phyloP scores from a whole-genome alignment of 2,797 vertebrate genomes.

The Thunnus albacares region DNA sequence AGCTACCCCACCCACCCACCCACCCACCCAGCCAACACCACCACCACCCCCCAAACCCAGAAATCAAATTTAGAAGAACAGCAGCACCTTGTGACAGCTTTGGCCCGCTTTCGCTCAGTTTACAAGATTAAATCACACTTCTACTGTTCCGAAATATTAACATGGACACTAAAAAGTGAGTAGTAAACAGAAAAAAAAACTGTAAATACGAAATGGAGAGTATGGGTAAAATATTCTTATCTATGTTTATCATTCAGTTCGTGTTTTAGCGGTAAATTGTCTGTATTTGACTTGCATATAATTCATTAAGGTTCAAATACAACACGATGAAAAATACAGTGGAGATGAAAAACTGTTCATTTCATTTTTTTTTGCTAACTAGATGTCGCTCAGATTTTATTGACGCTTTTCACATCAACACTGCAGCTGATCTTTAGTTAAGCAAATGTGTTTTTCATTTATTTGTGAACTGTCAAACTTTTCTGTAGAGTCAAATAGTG shows the following conservation, averaged over 20 bases:
- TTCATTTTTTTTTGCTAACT: neutral
- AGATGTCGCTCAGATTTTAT: neutral
- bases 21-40: neutral
- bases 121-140: slow-evolving; percentile 24
- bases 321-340: neutral
- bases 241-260: neutral
- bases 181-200: slow-evolving; percentile 12
- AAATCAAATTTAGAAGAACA: slow-evolving; percentile 47
- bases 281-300: neutral
- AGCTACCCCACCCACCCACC: neutral
- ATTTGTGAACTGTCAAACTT: neutral
- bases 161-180: neutral
- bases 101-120: slow-evolving; percentile 14
- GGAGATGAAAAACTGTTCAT: fast-evolving
- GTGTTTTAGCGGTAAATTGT: neutral
- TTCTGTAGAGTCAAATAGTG: neutral
- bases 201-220: neutral
- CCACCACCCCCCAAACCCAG: neutral
- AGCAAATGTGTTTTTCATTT: neutral
- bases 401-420: neutral
- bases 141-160: slow-evolving; percentile 1
- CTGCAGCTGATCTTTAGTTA: neutral
- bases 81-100: slow-evolving; percentile 63
- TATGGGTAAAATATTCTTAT: neutral
- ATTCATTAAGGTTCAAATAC: neutral